Evolutionary conservation across 2,113 vertebrate species (phyloP).

Genomic region (Noturus placidus): DNA sequence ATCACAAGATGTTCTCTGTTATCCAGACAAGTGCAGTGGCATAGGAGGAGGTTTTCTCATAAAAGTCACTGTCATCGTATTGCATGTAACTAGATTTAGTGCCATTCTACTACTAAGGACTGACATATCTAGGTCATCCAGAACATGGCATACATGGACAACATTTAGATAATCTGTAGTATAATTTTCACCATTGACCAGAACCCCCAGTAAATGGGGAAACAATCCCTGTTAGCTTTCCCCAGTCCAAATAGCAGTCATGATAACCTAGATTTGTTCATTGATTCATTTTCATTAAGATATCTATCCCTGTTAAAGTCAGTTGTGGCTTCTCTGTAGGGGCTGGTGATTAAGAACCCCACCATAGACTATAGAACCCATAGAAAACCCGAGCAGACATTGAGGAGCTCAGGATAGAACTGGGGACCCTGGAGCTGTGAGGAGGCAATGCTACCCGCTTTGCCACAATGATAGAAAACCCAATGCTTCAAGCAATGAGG

Average conservation of each 20-base stretch:
- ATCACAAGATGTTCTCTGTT: constrained; percentile 1
- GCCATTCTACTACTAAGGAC: neutral
- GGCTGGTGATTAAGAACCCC: neutral
- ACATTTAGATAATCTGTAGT: neutral
- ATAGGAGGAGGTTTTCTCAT: neutral
- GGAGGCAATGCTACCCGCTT: too few species aligned
- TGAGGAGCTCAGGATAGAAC: neutral
- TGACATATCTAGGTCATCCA: too few species aligned
- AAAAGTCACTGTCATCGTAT: neutral
- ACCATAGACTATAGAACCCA: neutral
- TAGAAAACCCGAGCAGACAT: neutral
- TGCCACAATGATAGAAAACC: neutral
- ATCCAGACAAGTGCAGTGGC: neutral
- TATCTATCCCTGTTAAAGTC: neutral
- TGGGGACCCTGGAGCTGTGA: neutral
- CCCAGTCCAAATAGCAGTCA: neutral
- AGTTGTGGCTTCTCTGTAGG: neutral
- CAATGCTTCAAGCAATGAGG: too few species aligned
- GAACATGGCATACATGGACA: neutral
- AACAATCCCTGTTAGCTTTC: neutral
- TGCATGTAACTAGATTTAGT: neutral
- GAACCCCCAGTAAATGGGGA: neutral
- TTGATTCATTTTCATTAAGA: neutral
- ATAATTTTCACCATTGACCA: neutral
- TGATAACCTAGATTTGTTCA: neutral